Base-by-base conservation (phyloP, 2,888 invertebrate genomes). In the Hemaris fuciformis region DNA sequence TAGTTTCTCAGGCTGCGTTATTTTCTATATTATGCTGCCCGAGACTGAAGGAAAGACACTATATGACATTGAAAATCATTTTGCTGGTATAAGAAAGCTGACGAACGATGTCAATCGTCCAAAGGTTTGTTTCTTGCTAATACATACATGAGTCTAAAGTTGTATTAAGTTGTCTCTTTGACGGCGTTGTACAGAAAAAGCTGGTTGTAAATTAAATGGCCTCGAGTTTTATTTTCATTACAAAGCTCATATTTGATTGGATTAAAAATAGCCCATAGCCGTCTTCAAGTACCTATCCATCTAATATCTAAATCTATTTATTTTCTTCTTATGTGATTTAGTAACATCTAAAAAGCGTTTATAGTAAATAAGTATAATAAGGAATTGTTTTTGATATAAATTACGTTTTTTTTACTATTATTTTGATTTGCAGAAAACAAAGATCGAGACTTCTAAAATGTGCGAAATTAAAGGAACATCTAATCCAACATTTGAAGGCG, bases 11-110 rank as follows among this genome's bases (percentile, higher is more conserved):
- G 97, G 96, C 0, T 90, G 94, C n/a, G 65, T 94, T 3, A 81
- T 94, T 7, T 88, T 97, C 34, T 96, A 95, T 77, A 95, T 95
- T 64, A 87, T 94, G 34, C 83, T 97, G 62, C 97, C 97, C 0
- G 97, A 97, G 90, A 97, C 97, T 0, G 97, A 97, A 81, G 96
- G 97, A 0, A 94, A 96, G 74, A 94, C 94, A 0, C 82, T 97
- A 45, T 91, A 93, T 61, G 96, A 96, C 70, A 96, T 96, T 58
- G 94, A 95, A 72, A 93, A 94, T 64, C 96, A 96, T 80, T 96
- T 94, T 71, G 93, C 94, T 0, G 95, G 95, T 0, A 79, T 93
- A 25, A 90, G 87, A 53, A 93, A 88, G 67, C 75, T 94, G 20
- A 83, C 80, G 2, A 94, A 94, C 66, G 74, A 84, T 62, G 91